Conservation (phyloP, 2,888 invertebrate species). For the Morinoia aosen region DNA sequence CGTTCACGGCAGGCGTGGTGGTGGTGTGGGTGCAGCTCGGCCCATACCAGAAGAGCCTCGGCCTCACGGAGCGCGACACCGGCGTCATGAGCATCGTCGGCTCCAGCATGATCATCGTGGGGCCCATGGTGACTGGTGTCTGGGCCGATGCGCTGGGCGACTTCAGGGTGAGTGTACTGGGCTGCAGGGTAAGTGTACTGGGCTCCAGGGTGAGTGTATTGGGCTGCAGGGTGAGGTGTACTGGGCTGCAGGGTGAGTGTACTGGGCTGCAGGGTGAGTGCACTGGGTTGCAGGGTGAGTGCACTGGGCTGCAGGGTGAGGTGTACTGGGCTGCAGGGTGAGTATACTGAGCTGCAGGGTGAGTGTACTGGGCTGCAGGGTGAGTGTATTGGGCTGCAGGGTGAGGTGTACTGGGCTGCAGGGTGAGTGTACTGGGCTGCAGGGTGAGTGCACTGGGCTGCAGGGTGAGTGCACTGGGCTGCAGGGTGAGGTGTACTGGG, state of each 20-base stretch:
- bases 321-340: background rate
- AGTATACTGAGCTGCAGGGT: no score
- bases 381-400: no score
- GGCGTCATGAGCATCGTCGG: constrained; percentile 50
- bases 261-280: no score
- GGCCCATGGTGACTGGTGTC: background rate
- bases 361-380: no score
- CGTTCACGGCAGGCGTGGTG: constrained; percentile 6
- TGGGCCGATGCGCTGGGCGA: constrained; percentile 15
- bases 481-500: no score
- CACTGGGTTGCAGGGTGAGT: no score
- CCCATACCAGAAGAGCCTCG: constrained; percentile 37
- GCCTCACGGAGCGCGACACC: background rate
- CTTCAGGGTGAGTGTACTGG: background rate
- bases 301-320: background rate
- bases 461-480: no score
- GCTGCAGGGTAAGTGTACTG: background rate
- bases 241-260: background rate
- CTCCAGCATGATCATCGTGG: constrained; percentile 27
- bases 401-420: background rate
- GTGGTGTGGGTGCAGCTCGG: constrained; percentile 50
- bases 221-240: background rate
- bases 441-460: no score
- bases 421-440: background rate
- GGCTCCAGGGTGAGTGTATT: background rate